Conservation (phyloP, 2,797 vertebrate genomes). For the Gymnothorax javanicus region DNA sequence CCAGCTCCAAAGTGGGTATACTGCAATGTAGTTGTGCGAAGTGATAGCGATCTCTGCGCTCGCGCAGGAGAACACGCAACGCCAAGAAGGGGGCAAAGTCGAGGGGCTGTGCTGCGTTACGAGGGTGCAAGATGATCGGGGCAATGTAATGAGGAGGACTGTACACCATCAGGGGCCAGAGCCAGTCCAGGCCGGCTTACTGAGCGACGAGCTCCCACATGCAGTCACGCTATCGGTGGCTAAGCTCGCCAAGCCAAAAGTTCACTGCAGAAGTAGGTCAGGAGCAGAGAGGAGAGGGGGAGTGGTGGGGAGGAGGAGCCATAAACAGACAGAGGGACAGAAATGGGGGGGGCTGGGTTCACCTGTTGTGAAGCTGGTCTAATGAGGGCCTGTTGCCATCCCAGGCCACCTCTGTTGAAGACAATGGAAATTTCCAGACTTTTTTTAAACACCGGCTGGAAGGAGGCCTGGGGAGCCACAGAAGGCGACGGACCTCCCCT, state of each 20-base stretch:
- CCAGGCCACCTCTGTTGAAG: constrained; percentile 20
- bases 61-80: not conserved
- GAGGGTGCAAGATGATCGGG: not conserved
- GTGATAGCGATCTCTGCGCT: not conserved
- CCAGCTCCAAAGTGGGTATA: not conserved
- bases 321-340: not conserved
- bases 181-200: constrained; percentile 29
- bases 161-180: constrained; percentile 10
- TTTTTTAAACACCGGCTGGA: constrained; percentile 29
- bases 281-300: not conserved
- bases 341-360: constrained; percentile 11
- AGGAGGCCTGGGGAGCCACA: constrained; percentile 12
- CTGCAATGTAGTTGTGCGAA: not conserved
- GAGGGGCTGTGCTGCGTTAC: not conserved
- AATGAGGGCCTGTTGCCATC: constrained; percentile 19
- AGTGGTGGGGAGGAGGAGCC: not conserved
- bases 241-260: constrained; percentile 39
- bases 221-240: constrained; percentile 38
- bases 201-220: constrained; percentile 37
- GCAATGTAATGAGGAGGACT: not conserved
- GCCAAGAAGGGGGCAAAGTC: not conserved
- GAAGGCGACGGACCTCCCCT: constrained; percentile 4
- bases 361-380: constrained; percentile 32
- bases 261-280: constrained; percentile 47
- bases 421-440: constrained; percentile 37